Conservation (phyloP, 35 echinoderm and acorn worm species). For the Stichopus chloronotus region DNA sequence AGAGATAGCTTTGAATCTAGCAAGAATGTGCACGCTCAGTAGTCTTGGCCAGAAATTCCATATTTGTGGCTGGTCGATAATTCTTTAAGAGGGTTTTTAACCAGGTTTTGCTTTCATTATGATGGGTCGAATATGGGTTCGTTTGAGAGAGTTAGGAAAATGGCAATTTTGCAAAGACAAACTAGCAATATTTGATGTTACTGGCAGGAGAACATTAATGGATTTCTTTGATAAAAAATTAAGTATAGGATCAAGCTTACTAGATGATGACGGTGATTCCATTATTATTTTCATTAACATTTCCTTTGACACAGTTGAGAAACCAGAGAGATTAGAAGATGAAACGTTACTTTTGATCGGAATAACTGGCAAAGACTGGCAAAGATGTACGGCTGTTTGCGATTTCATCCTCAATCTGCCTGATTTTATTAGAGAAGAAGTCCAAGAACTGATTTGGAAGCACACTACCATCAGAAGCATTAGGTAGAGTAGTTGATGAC, state of each 20-base stretch:
- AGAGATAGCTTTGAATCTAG: not conserved
- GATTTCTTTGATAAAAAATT: too few relatives aligned
- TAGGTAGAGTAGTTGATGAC: not conserved
- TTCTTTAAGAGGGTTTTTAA: not conserved
- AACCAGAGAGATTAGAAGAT: too few relatives aligned
- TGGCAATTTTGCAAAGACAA: too few relatives aligned
- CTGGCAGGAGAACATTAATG: too few relatives aligned
- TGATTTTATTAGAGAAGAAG: not conserved
- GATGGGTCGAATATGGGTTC: not conserved
- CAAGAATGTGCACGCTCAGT: not conserved
- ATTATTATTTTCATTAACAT: too few relatives aligned
- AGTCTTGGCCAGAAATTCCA: not conserved
- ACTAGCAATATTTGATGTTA: not conserved
- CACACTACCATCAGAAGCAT: not conserved
- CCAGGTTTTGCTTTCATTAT: not conserved
- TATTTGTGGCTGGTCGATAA: not conserved
- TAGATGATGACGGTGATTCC: too few relatives aligned
- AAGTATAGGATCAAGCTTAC: too few relatives aligned
- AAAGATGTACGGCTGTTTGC: not conserved
- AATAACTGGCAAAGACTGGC: too few relatives aligned
- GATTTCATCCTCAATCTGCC: not conserved
- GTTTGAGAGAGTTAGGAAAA: too few relatives aligned
- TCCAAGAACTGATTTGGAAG: not conserved
- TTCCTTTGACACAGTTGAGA: too few relatives aligned
- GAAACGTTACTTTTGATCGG: too few relatives aligned